phyloP scores from a whole-genome alignment of 2,888 invertebrate species.

The Crossocerus cetratus region DNA sequence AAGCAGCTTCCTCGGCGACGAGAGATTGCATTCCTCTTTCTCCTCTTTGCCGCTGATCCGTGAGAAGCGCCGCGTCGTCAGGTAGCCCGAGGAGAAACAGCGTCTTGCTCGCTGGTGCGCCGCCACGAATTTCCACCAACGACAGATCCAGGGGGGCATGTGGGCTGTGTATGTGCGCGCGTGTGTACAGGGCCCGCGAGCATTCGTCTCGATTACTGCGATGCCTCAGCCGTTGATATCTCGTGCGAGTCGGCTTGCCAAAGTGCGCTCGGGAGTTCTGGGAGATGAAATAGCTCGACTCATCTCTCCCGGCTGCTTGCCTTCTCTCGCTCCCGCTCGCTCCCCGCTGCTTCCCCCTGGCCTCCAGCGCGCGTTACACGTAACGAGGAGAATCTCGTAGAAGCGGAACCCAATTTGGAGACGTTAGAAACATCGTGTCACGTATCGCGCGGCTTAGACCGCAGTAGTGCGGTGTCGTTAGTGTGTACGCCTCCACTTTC shows the following conservation, averaged over 20 bases:
- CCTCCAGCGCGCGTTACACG: background rate
- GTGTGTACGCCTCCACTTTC: background rate
- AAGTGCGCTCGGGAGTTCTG: background rate
- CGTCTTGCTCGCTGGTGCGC: too few species aligned
- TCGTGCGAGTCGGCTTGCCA: background rate
- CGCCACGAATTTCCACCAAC: too few species aligned
- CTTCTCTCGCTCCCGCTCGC: background rate
- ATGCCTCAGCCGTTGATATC: background rate
- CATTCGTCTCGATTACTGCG: constrained; percentile 1
- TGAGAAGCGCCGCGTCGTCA: too few species aligned
- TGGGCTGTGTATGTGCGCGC: too few species aligned
- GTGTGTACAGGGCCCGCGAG: background rate
- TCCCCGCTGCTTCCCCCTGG: background rate
- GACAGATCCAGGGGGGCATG: too few species aligned
- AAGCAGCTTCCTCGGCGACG: too few species aligned
- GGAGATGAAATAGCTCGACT: too few species aligned
- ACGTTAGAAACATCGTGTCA: constrained; percentile 3
- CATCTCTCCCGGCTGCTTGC: background rate
- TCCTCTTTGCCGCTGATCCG: too few species aligned
- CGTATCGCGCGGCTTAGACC: background rate
- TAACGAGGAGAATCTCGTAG: background rate
- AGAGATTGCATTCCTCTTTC: too few species aligned
- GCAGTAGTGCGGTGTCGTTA: background rate
- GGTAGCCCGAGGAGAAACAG: too few species aligned
- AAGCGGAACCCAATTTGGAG: background rate